Base-by-base conservation (phyloP, 2,888 invertebrate genomes). In the Spisula solida region DNA sequence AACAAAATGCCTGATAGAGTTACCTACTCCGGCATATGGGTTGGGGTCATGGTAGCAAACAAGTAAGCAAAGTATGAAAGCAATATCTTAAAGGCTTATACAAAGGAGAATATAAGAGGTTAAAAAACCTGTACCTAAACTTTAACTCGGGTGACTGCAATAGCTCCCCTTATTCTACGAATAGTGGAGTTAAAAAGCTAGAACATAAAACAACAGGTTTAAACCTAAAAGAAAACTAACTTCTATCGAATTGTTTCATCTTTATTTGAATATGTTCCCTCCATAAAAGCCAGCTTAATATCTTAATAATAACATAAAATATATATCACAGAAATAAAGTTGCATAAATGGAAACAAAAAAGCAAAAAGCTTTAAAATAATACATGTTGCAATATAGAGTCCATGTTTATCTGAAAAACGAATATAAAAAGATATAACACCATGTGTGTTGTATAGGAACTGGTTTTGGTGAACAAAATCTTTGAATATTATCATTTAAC, bases 281-380 rank as follows among this genome's bases (percentile, higher is more conserved):
- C 10, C 20, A 66, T 66, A 25, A 25, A 25, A 25, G 25, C 25
- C n/a, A 25, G 25, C 25, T 66, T 5, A 66, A 66, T 51, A 51
- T 12, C 12, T 51, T 41, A n/a, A n/a, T 41, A 41, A 41, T 25
- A 66, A 25, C 60, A 25, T 66, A 66, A 66, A 66, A 66, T 66
- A 66, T 66, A 66, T 66, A 66, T 66, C 60, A 66, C 60, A 66
- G 60, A 66, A 66, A 66, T 66, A 66, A n/a, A 10, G 25, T 66
- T 66, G 60, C 60, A 66, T 66, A 66, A 66, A 66, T 25, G n/a
- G 4, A 25, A 66, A 66, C 25, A 66, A 66, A 66, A 41, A 41
- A 41, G 41, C 41, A 41, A 41, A 41, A 66, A 66, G 25, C 25
- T 66, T 66, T 66, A n/a, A 66, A 66, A 66, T 1, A 66, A 66